Conservation (phyloP, 2,797 vertebrate species). For the Tangara arthus region DNA sequence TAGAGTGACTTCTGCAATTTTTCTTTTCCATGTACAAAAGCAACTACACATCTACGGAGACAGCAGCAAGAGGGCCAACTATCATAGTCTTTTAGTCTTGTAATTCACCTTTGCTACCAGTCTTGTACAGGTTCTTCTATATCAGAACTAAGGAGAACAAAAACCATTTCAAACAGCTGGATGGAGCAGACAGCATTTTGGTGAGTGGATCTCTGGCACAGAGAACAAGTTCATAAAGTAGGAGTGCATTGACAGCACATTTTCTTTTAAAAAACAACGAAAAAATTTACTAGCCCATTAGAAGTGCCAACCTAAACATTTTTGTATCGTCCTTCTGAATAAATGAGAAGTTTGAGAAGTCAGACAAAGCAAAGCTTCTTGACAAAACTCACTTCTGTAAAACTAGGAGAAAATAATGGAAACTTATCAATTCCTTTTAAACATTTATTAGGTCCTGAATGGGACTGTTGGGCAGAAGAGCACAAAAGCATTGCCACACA, state of each 20-base stretch:
- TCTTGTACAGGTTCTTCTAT: neutral
- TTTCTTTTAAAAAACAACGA: neutral
- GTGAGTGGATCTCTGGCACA: neutral
- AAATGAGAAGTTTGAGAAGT: neutral
- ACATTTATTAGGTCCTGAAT: neutral
- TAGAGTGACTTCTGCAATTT: neutral
- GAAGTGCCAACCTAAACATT: neutral
- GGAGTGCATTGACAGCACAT: neutral
- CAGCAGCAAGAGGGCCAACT: neutral
- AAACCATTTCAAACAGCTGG: neutral
- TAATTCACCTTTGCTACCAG: neutral
- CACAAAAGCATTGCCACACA: neutral
- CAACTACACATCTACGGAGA: neutral
- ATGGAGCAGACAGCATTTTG: neutral
- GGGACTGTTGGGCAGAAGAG: neutral
- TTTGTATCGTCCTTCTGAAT: neutral
- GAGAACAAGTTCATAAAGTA: neutral
- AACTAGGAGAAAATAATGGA: neutral
- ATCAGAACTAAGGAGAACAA: neutral
- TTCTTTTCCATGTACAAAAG: neutral
- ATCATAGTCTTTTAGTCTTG: neutral
- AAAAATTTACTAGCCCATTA: neutral
- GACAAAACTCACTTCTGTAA: neutral
- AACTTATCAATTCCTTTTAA: constrained; percentile 4
- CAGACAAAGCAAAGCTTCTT: neutral